Evolutionary conservation across 2,888 invertebrate genomes (phyloP).

Genomic region (Tineola bisselliella): DNA sequence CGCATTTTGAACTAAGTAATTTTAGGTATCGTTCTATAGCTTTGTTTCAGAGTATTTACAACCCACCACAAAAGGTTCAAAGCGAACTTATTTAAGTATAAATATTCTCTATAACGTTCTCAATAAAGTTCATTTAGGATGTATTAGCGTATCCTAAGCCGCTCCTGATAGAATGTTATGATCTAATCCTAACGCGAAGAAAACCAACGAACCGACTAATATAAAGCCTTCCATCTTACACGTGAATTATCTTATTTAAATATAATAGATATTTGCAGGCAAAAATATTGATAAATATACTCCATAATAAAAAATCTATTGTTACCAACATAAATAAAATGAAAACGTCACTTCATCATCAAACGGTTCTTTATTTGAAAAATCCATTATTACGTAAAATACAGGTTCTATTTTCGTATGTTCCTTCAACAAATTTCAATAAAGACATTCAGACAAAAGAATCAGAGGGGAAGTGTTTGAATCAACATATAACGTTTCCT

Average conservation of each 20-base stretch:
- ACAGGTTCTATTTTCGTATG: not conserved
- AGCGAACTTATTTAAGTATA: not conserved
- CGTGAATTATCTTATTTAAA: not conserved
- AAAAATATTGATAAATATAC: not conserved
- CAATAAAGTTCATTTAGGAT: not conserved
- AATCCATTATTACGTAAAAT: not conserved
- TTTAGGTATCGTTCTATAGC: too few relatives aligned
- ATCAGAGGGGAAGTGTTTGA: not conserved
- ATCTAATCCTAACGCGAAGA: not conserved
- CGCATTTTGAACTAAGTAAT: too few relatives aligned
- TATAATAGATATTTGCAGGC: too few relatives aligned
- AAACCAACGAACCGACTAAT: not conserved
- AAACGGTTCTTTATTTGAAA: not conserved
- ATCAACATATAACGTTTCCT: not conserved
- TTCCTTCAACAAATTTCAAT: not conserved
- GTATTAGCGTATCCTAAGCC: not conserved
- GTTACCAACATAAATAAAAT: too few relatives aligned
- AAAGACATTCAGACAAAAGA: not conserved
- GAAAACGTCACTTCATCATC: not conserved
- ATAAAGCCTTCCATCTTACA: not conserved
- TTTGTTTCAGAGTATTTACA: too few relatives aligned
- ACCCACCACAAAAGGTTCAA: not conserved
- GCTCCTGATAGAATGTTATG: not conserved
- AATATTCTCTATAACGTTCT: not conserved
- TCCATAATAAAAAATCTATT: too few relatives aligned